phyloP scores from a whole-genome alignment of 2,113 vertebrate genomes.

The Nerophis lumbriciformis region DNA sequence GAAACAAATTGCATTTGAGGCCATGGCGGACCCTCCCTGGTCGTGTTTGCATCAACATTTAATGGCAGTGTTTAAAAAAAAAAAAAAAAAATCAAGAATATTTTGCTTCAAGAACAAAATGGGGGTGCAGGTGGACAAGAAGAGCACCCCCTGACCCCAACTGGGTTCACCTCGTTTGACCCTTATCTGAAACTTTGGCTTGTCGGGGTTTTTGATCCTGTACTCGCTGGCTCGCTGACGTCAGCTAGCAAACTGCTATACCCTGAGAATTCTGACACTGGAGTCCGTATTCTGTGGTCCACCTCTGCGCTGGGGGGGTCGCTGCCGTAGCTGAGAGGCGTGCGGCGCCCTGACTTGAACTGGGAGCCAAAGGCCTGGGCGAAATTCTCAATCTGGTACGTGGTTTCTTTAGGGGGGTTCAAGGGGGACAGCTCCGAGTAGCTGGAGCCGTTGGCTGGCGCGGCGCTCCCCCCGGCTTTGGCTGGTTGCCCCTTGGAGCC shows the following conservation, averaged over 20 bases:
- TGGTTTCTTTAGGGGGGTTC: slow-evolving; percentile 89
- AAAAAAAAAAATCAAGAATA: slow-evolving; percentile 14
- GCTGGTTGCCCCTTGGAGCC: slow-evolving; percentile 87
- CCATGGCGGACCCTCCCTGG: slow-evolving; percentile 94
- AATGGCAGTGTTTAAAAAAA: slow-evolving; percentile 93
- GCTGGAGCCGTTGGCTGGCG: slow-evolving; percentile 71
- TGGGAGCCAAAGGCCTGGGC: slow-evolving; percentile 99
- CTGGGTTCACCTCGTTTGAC: slow-evolving; percentile 73
- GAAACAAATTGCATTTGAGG: slow-evolving; percentile 93
- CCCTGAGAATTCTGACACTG: slow-evolving; percentile 99
- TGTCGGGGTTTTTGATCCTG: slow-evolving; percentile 96
- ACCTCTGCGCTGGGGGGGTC: slow-evolving; percentile 86
- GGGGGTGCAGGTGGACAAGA: slow-evolving; percentile 58
- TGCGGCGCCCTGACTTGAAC: slow-evolving; percentile 95
- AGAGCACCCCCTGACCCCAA: slow-evolving; percentile 60
- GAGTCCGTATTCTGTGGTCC: slow-evolving; percentile 95
- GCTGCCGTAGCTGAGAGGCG: slow-evolving; percentile 88
- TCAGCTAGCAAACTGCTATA: slow-evolving; percentile 99
- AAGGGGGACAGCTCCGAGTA: slow-evolving; percentile 89
- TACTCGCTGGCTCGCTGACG: slow-evolving; percentile 95
- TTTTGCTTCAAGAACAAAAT: slow-evolving; percentile 80
- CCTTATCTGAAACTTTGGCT: slow-evolving; percentile 99
- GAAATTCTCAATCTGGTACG: slow-evolving; percentile 99
- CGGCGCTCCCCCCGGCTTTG: slow-evolving; percentile 63
- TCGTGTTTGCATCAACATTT: slow-evolving; percentile 94